Evolutionary conservation across 2,113 vertebrate species (phyloP).

Genomic region (Lates calcarifer): DNA sequence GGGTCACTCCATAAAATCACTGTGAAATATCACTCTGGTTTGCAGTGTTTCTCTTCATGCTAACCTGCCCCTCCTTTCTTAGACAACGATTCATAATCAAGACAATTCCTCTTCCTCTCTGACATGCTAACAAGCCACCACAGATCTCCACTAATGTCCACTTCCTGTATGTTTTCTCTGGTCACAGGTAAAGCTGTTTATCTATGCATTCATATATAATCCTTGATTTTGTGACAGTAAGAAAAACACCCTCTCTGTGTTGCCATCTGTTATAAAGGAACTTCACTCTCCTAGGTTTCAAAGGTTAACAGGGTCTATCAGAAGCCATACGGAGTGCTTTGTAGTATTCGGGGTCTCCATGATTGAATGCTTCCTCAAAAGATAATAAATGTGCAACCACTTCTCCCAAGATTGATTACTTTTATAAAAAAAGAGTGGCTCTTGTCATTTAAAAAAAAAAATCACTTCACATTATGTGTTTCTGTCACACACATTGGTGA

Average conservation of each 20-base stretch:
- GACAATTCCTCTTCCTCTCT: neutral
- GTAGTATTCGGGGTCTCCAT: constrained; percentile 32
- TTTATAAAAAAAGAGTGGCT: constrained; percentile 27
- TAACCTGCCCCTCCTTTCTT: constrained; percentile 6
- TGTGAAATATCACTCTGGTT: constrained; percentile 61
- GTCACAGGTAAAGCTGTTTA: constrained; percentile 5
- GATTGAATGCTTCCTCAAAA: constrained; percentile 46
- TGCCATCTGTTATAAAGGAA: constrained; percentile 47
- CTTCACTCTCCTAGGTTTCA: constrained; percentile 57
- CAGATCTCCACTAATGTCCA: neutral
- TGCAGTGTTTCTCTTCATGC: constrained; percentile 22
- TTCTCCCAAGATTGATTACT: constrained; percentile 46
- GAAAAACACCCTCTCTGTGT: constrained; percentile 21
- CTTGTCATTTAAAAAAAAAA: constrained; percentile 20
- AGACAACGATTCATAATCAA: constrained; percentile 17
- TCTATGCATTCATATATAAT: constrained; percentile 9
- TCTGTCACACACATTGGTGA: neutral
- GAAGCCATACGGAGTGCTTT: constrained; percentile 50
- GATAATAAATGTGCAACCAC: constrained; percentile 34
- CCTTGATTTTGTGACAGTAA: constrained; percentile 24
- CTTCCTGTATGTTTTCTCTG: neutral
- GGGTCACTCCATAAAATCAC: constrained; percentile 50
- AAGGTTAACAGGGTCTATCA: constrained; percentile 68
- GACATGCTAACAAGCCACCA: too few relatives aligned
- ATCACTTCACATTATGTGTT: constrained; percentile 31